Percentiles rank a stretch among this genome's conserved stretches.
These are phyloP conservation scores for Tachysurus fulvidraco DNA, from an alignment of 2,113 vertebrate species.

Conservation along the genomic window DNA sequence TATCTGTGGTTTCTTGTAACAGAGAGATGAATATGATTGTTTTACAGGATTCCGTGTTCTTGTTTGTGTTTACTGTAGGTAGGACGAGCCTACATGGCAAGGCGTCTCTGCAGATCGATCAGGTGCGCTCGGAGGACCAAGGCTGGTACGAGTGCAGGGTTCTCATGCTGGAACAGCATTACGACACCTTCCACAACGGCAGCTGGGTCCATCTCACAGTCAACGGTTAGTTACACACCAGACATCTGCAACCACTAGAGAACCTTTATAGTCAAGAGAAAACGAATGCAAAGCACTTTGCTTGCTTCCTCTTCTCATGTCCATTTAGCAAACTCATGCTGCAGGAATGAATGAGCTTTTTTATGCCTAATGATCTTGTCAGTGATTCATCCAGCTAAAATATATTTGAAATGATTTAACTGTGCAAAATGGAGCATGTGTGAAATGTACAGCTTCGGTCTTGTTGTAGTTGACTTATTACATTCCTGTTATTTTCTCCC, in stretches of 20 bases:
- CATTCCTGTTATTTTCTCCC: slow-evolving; percentile 3
- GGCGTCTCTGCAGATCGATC: slow-evolving; percentile 93
- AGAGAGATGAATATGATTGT: background rate
- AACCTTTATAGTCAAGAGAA: background rate
- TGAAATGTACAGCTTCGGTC: background rate
- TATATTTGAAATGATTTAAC: background rate
- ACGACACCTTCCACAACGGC: slow-evolving; percentile 98
- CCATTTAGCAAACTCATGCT: background rate
- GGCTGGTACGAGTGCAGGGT: slow-evolving; percentile 99
- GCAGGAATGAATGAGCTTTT: background rate
- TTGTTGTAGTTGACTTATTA: slow-evolving; percentile 20
- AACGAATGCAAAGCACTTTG: background rate
- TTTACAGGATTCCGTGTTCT: background rate
- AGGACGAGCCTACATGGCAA: slow-evolving; percentile 93
- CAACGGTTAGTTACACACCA: slow-evolving; percentile 80
- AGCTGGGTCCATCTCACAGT: slow-evolving; percentile 99
- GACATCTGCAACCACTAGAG: background rate
- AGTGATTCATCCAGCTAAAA: background rate
- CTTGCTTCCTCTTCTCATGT: background rate
- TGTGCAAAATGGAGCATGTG: background rate
- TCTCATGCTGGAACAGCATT: slow-evolving; percentile 97
- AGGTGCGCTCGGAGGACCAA: slow-evolving; percentile 94
- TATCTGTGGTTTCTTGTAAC: background rate
- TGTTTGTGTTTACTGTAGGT: slow-evolving; percentile 69
- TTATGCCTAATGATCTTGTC: background rate